Conservation (phyloP, 2,888 invertebrate species). For the Cartodere bifasciata region DNA sequence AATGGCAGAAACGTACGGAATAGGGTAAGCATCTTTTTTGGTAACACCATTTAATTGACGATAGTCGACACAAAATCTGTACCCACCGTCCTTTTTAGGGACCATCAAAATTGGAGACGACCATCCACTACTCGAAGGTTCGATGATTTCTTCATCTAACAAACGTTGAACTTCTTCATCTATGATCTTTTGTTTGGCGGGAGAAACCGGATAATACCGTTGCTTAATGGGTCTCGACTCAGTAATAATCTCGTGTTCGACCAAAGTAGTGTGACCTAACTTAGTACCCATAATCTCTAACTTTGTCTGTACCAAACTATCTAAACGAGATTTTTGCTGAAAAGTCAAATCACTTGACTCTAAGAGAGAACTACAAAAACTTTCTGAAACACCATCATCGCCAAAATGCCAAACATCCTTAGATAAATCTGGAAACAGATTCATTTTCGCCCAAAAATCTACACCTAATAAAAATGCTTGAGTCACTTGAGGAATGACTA, state of each 20-base stretch:
- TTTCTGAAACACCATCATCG: too few relatives aligned
- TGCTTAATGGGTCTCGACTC: constrained; percentile 1
- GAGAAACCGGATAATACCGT: constrained; percentile 10
- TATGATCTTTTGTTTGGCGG: constrained; percentile 21
- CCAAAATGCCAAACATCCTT: background rate
- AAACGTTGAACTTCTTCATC: background rate
- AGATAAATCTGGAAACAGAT: background rate
- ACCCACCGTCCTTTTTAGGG: background rate
- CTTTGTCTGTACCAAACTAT: constrained; percentile 2
- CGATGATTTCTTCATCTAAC: constrained; percentile 4
- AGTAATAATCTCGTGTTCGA: constrained; percentile 3
- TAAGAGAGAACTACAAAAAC: too few relatives aligned
- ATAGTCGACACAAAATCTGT: constrained; percentile 16
- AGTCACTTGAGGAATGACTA: background rate
- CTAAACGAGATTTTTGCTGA: constrained; percentile 1
- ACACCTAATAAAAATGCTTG: constrained; percentile 1
- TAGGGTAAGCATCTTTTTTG: constrained; percentile 4
- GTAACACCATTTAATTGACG: constrained; percentile 8
- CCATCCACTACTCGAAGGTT: constrained; percentile 3
- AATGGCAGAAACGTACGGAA: constrained; percentile 5
- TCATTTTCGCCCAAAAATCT: constrained; percentile 2
- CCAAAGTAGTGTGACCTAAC: constrained; percentile 6
- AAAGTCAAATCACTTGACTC: background rate
- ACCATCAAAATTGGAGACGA: constrained; percentile 5
- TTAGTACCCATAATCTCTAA: constrained; percentile 2